Base-by-base conservation (phyloP, 2,888 invertebrate genomes). In the Nomada ferruginata region DNA sequence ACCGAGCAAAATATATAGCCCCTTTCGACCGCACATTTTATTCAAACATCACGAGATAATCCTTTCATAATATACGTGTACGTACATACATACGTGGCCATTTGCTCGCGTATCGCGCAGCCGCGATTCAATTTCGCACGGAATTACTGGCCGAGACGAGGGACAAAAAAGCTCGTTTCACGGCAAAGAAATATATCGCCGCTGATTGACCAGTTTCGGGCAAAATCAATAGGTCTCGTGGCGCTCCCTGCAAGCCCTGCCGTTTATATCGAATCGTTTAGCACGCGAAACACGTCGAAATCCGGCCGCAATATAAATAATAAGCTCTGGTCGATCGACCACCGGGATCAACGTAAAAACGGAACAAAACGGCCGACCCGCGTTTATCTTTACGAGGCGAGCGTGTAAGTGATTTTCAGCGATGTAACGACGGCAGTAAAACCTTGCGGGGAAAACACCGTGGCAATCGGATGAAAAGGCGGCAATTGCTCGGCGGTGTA, bases 121-220 rank as follows among this genome's bases (percentile, higher is more conserved):
- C 42, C n/a, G 44, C 26, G 57, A n/a, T 63, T 76, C 69, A 63
- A 76, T 76, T 55, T 42, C 63, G 29, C 44, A 29, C n/a, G 69
- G 47, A 64, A 76, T 65, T 65, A 47, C 44, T 18, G 20, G n/a
- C 11, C 1, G 52, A 53, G 23, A 53, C 68, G 10, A 36, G 47
- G 36, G 57, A 68, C 5, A 61, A 68, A 68, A 86, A 74, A 87
- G 64, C 55, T 77, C 66, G 77, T 71, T 82, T 73, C 64, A 64
- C 84, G 61, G 74, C 76, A 76, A 86, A 86, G 86, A 84, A 86
- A 79, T 82, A 74, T 84, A 65, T 79, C 75, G 44, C 55, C 60
- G 63, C 79, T 65, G 88, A 87, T 86, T 82, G 88, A 87, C 79
- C 83, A 75, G 81, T 84, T 85, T 86, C 86, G 61, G 69, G 82